Conservation (phyloP, 2,888 invertebrate species). For the Drosophila atroscutellata region DNA sequence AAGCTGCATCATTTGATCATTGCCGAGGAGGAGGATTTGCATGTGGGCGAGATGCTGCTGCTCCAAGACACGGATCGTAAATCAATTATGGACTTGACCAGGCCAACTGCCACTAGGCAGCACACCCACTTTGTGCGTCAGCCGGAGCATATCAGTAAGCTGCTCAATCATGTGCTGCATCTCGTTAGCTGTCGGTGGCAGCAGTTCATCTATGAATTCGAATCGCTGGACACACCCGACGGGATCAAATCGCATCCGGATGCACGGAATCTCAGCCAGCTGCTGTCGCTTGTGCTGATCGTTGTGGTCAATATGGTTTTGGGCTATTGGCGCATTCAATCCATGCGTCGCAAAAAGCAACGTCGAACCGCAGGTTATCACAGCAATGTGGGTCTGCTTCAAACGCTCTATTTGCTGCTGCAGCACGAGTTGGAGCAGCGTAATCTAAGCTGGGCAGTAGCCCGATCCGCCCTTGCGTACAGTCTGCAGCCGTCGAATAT, state of each 20-base stretch:
- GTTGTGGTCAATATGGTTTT: constrained; percentile 88
- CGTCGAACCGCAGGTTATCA: constrained; percentile 56
- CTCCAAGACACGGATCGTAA: constrained; percentile 84
- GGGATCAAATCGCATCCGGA: constrained; percentile 64
- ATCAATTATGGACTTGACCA: constrained; percentile 45
- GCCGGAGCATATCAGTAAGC: constrained; percentile 88
- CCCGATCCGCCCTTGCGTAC: constrained; percentile 83
- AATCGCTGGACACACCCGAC: constrained; percentile 90
- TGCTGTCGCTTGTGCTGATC: constrained; percentile 88
- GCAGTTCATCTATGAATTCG: constrained; percentile 91
- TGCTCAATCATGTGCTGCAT: constrained; percentile 89
- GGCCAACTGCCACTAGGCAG: constrained; percentile 57
- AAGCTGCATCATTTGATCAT: constrained; percentile 91
- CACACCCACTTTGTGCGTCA: constrained; percentile 87
- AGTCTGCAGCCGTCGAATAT: constrained; percentile 85
- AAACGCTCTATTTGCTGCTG: constrained; percentile 78
- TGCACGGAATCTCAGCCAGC: constrained; percentile 77
- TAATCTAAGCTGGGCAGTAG: constrained; percentile 83
- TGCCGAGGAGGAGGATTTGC: constrained; percentile 89
- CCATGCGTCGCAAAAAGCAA: constrained; percentile 53
- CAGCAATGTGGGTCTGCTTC: constrained; percentile 48
- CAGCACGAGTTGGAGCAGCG: constrained; percentile 82
- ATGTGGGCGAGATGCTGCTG: constrained; percentile 91
- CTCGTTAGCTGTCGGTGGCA: constrained; percentile 91
- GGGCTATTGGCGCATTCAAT: constrained; percentile 86